phyloP scores from a whole-genome alignment of 1,140 invertebrate genomes.

The Aphis gossypii region DNA sequence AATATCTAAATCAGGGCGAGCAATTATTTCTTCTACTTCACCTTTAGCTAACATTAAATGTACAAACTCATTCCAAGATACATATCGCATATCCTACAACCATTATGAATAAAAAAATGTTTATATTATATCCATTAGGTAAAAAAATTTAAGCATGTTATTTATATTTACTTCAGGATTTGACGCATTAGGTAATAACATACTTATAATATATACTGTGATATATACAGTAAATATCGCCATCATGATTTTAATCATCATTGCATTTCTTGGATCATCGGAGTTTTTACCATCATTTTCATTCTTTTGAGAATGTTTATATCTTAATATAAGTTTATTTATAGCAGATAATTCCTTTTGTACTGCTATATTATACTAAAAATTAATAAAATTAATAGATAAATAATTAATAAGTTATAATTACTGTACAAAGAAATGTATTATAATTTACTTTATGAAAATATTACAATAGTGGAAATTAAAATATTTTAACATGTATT shows the following conservation, averaged over 20 bases:
- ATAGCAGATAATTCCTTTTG: constrained; percentile 25
- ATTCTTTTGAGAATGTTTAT: constrained; percentile 35
- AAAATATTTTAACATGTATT: neutral
- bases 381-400: neutral
- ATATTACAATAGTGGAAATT: neutral
- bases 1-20: constrained; percentile 82
- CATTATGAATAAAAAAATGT: constrained; percentile 52
- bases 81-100: constrained; percentile 68
- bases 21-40: constrained; percentile 87
- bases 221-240: constrained; percentile 23
- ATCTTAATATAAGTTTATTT: constrained; percentile 43
- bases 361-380: constrained; percentile 13
- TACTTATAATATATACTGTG: constrained; percentile 28
- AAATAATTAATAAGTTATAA: neutral
- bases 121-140: constrained; percentile 53
- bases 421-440: neutral
- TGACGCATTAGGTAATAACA: constrained; percentile 36
- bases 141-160: neutral
- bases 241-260: constrained; percentile 52
- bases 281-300: constrained; percentile 49
- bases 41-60: constrained; percentile 91
- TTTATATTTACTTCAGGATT: constrained; percentile 52
- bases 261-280: constrained; percentile 40
- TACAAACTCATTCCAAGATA: constrained; percentile 95
- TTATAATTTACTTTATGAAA: neutral